Evolutionary conservation across 2,888 invertebrate species (phyloP).

Genomic region (Clunio marinus): DNA sequence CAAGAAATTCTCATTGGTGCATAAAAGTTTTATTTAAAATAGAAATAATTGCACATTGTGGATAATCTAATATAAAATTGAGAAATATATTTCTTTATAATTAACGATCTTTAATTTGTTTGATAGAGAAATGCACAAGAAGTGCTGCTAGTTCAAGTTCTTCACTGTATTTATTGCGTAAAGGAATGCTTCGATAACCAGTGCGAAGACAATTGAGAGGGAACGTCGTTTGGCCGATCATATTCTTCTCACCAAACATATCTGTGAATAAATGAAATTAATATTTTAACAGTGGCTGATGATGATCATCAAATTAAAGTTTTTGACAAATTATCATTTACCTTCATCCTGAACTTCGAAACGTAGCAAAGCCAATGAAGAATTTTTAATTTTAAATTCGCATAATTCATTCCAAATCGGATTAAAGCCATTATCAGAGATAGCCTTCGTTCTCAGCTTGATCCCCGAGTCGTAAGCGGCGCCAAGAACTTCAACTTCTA

Average conservation of each 20-base stretch:
- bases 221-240: constrained; percentile 93
- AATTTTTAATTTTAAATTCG: constrained; percentile 76
- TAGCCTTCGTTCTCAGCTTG: constrained; percentile 79
- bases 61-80: no score
- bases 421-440: constrained; percentile 90
- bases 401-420: constrained; percentile 88
- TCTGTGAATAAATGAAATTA: constrained; percentile 53
- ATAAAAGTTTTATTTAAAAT: no score
- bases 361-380: constrained; percentile 76
- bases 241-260: constrained; percentile 94
- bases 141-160: constrained; percentile 87
- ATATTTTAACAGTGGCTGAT: no score
- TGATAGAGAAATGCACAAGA: constrained; percentile 72
- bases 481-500: constrained; percentile 86
- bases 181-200: constrained; percentile 86
- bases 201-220: constrained; percentile 74
- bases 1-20: no score
- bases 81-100: constrained; percentile 7
- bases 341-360: constrained; percentile 85
- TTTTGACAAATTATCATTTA: not conserved
- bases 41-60: no score
- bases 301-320: not conserved
- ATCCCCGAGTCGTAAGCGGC: constrained; percentile 80
- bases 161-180: constrained; percentile 88
- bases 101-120: constrained; percentile 44